phyloP scores from a whole-genome alignment of 2,113 vertebrate species.

The Serinus canaria region DNA sequence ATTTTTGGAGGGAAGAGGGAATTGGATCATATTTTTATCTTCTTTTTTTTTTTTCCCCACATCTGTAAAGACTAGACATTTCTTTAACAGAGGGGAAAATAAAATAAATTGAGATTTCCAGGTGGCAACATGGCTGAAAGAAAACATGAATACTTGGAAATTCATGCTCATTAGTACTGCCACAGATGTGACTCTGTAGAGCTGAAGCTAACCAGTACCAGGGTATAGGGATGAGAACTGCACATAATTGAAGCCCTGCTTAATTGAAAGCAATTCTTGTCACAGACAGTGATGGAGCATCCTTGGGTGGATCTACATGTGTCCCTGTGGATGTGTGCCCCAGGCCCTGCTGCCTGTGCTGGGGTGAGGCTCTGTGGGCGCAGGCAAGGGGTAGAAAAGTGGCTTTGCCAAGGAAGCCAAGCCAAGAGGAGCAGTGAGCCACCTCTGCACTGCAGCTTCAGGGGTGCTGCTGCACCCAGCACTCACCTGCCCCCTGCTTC shows the following conservation, averaged over 20 bases:
- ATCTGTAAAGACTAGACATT: background rate
- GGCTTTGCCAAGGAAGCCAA: background rate
- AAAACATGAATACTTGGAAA: background rate
- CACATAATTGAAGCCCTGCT: background rate
- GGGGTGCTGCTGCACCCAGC: background rate
- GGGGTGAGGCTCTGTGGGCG: background rate
- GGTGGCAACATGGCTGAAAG: background rate
- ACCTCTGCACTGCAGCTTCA: background rate
- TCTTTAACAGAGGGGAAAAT: background rate
- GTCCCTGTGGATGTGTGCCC: background rate
- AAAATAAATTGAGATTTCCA: background rate
- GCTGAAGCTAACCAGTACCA: background rate
- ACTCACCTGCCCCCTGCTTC: fast-evolving
- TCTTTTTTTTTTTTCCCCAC: too few relatives aligned
- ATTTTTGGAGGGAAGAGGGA: background rate
- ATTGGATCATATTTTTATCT: background rate
- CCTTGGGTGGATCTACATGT: background rate
- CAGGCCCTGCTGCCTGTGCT: background rate
- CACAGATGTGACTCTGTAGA: background rate
- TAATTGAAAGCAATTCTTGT: background rate
- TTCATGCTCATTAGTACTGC: background rate
- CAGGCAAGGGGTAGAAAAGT: background rate
- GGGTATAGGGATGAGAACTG: background rate
- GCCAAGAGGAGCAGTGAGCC: background rate
- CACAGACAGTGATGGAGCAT: background rate